A percentile compares a stretch with the other conserved stretches of the same genome.
phyloP scores from a whole-genome alignment of 2,888 invertebrate species.

The Acleris laterana region DNA sequence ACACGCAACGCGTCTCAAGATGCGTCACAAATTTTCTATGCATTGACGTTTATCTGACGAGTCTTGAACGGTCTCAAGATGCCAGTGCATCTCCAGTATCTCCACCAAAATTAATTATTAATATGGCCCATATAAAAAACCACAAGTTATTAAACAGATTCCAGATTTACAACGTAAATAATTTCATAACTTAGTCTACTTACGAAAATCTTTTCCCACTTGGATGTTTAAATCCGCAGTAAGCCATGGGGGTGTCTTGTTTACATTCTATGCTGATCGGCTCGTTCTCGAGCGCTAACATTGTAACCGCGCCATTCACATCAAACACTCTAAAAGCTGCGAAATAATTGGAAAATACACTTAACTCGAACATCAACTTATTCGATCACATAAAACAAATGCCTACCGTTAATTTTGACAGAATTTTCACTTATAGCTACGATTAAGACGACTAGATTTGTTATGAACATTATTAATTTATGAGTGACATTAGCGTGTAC shows the following conservation, averaged over 20 bases:
- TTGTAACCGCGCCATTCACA: constrained; percentile 59
- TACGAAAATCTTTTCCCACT: constrained; percentile 74
- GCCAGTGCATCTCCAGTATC: no score
- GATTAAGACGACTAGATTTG: no score
- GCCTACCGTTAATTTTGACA: constrained; percentile 12
- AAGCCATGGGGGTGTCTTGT: constrained; percentile 66
- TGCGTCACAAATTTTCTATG: no score
- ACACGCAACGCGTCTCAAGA: no score
- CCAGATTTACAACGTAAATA: not conserved
- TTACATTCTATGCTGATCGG: constrained; percentile 65
- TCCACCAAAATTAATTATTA: no score
- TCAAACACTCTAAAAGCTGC: constrained; percentile 67
- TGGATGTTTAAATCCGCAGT: constrained; percentile 76
- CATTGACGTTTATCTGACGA: no score
- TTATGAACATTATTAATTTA: no score
- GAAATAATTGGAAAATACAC: constrained; percentile 30
- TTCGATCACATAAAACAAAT: not conserved
- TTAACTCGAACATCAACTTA: constrained; percentile 2
- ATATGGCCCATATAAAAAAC: no score
- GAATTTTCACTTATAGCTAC: no score
- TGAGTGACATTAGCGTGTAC: no score
- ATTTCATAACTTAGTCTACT: constrained; percentile 46
- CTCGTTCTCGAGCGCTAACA: constrained; percentile 69
- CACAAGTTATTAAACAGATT: no score
- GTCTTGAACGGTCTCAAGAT: no score